phyloP scores from a whole-genome alignment of 1,140 invertebrate species.

The Samia ricini region DNA sequence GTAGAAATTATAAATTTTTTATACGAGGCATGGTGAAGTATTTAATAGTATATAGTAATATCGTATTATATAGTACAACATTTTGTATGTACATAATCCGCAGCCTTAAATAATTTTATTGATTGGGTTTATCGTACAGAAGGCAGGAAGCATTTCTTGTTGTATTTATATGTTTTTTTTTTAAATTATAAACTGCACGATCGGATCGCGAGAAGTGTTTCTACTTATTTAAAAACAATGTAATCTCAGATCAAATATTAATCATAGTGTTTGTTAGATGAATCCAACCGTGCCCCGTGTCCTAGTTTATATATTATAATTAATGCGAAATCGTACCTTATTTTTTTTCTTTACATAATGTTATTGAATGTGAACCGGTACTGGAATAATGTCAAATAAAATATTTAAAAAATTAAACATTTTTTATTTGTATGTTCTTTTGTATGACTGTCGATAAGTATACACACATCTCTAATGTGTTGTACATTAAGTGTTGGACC shows the following conservation, averaged over 20 bases:
- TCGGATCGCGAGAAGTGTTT: background rate
- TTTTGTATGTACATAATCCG: background rate
- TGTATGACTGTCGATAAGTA: background rate
- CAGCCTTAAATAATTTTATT: background rate
- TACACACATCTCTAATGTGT: no score
- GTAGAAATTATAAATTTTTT: background rate
- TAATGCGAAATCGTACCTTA: conserved; percentile 47
- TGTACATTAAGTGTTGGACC: no score
- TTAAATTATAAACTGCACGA: background rate
- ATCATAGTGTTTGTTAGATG: conserved; percentile 13
- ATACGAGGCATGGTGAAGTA: background rate
- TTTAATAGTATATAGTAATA: background rate
- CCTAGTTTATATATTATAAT: conserved; percentile 44
- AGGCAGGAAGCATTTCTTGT: background rate
- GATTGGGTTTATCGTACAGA: background rate
- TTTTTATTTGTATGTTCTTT: conserved; percentile 19
- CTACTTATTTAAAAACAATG: background rate
- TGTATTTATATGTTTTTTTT: background rate
- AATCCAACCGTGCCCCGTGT: conserved; percentile 34
- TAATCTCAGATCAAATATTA: conserved; percentile 38
- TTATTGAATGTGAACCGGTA: conserved; percentile 56
- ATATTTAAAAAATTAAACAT: conserved; percentile 41
- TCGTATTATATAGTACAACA: no score
- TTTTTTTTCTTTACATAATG: conserved; percentile 47
- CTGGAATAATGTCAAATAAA: conserved; percentile 57